Percentiles rank a stretch among this genome's conserved stretches.
These are phyloP conservation scores for Sebastes dallii DNA, from an alignment of 2,797 vertebrate genomes.

Conservation along the genomic window DNA sequence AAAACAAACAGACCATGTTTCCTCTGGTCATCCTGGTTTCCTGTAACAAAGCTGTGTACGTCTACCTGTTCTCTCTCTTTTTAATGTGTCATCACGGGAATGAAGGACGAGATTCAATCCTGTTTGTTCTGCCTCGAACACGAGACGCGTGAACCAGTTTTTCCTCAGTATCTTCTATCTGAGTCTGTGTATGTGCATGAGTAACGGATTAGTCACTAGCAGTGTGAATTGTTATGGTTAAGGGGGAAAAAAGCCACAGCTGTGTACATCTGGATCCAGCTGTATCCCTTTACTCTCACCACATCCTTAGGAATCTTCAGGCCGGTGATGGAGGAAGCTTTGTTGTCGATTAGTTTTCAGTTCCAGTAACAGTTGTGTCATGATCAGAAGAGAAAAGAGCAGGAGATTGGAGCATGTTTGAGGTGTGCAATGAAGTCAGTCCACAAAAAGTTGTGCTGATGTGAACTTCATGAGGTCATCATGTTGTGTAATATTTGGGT, in stretches of 20 bases:
- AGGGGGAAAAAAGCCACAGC: conserved; percentile 46
- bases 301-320: conserved; percentile 22
- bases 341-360: conserved; percentile 6
- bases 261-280: conserved; percentile 61
- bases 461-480: conserved; percentile 5
- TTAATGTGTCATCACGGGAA: background rate
- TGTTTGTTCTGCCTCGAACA: conserved; percentile 33
- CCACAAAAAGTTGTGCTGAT: background rate
- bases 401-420: background rate
- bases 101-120: conserved; percentile 6
- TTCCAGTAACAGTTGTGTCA: background rate
- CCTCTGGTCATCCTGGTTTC: conserved; percentile 39
- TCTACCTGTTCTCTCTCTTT: conserved; percentile 3
- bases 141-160: conserved; percentile 15
- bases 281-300: conserved; percentile 48
- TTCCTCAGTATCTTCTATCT: conserved; percentile 3
- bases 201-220: conserved; percentile 64
- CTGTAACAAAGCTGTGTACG: conserved; percentile 24
- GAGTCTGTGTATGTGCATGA: conserved; percentile 20
- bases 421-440: background rate
- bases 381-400: background rate
- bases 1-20: conserved; percentile 40
- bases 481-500: background rate
- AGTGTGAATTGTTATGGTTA: conserved; percentile 46
- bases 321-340: conserved; percentile 11